Percentiles rank a stretch among this genome's conserved stretches.
phyloP scores from a whole-genome alignment of 2,113 vertebrate genomes.

The Reinhardtius hippoglossoides region DNA sequence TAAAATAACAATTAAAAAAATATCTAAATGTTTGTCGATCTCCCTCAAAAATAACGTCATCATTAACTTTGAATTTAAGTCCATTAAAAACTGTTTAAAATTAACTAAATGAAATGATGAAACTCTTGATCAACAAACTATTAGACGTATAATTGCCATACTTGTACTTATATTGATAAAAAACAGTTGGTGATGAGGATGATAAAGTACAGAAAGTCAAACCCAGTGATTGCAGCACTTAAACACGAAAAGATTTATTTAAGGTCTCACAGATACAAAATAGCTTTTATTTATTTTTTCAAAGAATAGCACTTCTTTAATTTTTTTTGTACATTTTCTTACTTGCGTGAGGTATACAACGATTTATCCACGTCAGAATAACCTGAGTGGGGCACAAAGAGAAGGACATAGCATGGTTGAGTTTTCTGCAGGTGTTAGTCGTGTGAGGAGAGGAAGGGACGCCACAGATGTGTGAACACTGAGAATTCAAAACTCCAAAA shows the following conservation, averaged over 20 bases:
- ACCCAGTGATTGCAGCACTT: conserved; percentile 72
- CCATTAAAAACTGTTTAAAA: no score
- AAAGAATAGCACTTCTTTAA: conserved; percentile 47
- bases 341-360: conserved; percentile 74
- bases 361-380: conserved; percentile 47
- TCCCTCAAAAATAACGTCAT: no score
- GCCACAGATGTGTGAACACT: background rate
- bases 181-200: background rate
- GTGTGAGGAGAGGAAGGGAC: background rate
- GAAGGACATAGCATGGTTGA: background rate
- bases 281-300: conserved; percentile 43
- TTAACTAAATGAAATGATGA: no score
- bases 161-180: no score
- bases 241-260: conserved; percentile 75
- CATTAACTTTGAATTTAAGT: no score
- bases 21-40: no score
- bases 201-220: background rate
- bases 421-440: conserved; percentile 13
- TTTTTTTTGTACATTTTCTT: conserved; percentile 61
- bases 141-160: no score
- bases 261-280: conserved; percentile 75
- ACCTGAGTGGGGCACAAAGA: conserved; percentile 51
- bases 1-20: no score
- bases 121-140: no score
- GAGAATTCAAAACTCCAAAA: background rate